phyloP scores from a whole-genome alignment of 2,888 invertebrate species.

The Caenorhabditis sp. region DNA sequence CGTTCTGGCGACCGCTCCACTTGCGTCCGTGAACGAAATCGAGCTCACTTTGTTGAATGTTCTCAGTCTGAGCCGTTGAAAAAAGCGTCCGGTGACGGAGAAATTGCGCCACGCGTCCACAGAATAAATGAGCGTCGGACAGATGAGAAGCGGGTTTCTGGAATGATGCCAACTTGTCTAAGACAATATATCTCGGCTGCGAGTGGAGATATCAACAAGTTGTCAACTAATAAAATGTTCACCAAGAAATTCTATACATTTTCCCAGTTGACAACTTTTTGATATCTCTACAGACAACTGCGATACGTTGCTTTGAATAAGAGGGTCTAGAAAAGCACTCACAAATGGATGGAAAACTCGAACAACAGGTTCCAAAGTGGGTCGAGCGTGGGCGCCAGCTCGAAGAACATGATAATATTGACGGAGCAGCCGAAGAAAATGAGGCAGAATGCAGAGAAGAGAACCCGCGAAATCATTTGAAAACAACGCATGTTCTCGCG shows the following conservation, averaged over 20 bases:
- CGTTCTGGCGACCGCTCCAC: background rate
- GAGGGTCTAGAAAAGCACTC: constrained; percentile 5
- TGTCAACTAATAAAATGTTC: no score
- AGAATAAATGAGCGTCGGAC: constrained; percentile 22
- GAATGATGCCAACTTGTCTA: background rate
- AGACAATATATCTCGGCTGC: no score
- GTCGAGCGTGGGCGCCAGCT: constrained; percentile 21
- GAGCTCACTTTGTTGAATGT: constrained; percentile 24
- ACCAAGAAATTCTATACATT: no score
- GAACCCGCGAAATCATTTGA: constrained; percentile 21
- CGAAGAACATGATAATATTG: constrained; percentile 30
- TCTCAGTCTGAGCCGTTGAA: background rate
- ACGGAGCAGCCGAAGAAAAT: constrained; percentile 18
- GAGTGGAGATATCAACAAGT: no score
- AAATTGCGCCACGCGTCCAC: constrained; percentile 24
- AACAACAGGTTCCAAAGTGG: constrained; percentile 29
- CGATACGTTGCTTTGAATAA: no score
- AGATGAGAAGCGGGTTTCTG: constrained; percentile 46
- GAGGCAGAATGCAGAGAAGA: constrained; percentile 10
- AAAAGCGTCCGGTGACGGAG: background rate
- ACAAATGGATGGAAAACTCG: constrained; percentile 32
- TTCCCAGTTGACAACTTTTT: no score
- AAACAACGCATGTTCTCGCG: constrained; percentile 34
- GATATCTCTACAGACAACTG: no score
- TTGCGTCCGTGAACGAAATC: background rate